Percentiles rank a stretch among this genome's conserved stretches.
phyloP scores from a whole-genome alignment of 2,113 vertebrate species.

The Furnarius figulus region DNA sequence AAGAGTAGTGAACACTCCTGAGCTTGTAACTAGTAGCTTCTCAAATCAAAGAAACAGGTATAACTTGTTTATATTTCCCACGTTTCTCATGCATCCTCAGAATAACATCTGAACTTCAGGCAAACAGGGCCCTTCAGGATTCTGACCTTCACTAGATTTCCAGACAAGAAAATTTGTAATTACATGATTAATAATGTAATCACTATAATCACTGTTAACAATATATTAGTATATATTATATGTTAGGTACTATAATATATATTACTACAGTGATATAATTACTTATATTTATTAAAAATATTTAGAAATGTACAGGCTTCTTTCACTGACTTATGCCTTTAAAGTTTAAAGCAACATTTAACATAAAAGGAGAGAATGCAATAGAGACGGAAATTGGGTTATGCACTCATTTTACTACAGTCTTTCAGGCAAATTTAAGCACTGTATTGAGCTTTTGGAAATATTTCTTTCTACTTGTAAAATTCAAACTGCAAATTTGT shows the following conservation, averaged over 20 bases:
- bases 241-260: not conserved
- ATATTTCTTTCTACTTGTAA: not conserved
- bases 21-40: not conserved
- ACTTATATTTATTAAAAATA: not conserved
- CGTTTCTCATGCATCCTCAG: not conserved
- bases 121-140: not conserved
- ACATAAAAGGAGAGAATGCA: not conserved
- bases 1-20: not conserved
- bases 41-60: not conserved
- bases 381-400: not conserved
- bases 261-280: not conserved
- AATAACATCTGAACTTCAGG: not conserved
- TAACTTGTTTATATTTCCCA: not conserved
- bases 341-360: not conserved
- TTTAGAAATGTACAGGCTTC: not conserved
- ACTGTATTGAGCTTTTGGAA: not conserved
- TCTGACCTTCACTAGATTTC: not conserved
- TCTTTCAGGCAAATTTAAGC: not conserved
- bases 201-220: not conserved
- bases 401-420: not conserved
- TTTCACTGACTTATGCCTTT: not conserved
- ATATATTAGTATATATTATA: not conserved
- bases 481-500: not conserved
- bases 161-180: not conserved
- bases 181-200: constrained; percentile 30